phyloP scores from a whole-genome alignment of 2,797 vertebrate genomes.

The Ctenochaetus hawaiiensis region DNA sequence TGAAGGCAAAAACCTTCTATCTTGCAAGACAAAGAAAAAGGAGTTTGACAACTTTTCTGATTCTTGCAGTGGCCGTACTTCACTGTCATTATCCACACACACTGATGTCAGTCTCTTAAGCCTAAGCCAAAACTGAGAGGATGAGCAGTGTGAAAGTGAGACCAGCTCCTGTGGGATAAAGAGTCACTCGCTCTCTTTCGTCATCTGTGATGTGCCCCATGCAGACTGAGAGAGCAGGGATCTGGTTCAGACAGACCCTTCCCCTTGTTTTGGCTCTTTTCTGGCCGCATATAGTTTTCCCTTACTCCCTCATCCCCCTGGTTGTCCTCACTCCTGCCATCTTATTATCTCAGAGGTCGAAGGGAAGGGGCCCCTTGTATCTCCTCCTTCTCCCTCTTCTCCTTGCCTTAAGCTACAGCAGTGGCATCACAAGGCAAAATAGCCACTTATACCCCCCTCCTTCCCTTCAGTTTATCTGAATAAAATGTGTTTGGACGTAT shows the following conservation, averaged over 20 bases:
- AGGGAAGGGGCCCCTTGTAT: constrained; percentile 44
- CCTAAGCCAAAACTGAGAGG: constrained; percentile 47
- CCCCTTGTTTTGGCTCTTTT: constrained; percentile 22
- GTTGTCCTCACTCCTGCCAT: constrained; percentile 40
- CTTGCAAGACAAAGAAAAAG: constrained; percentile 1
- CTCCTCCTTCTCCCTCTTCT: constrained; percentile 32
- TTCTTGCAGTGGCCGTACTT: constrained; percentile 23
- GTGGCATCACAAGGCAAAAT: constrained; percentile 43
- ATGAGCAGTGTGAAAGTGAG: constrained; percentile 43
- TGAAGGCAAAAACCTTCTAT: background rate
- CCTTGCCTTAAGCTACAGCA: constrained; percentile 35
- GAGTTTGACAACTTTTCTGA: background rate
- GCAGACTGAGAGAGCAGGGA: constrained; percentile 30
- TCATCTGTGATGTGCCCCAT: constrained; percentile 38
- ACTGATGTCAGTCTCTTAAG: constrained; percentile 40
- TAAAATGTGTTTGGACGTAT: constrained; percentile 59
- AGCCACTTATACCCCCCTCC: constrained; percentile 1
- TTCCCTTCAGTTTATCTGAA: constrained; percentile 58
- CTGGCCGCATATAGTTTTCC: constrained; percentile 21
- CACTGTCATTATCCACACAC: constrained; percentile 47
- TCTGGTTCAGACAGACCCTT: constrained; percentile 23
- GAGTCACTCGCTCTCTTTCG: constrained; percentile 27
- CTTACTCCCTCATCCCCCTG: constrained; percentile 4
- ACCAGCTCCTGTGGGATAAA: constrained; percentile 43
- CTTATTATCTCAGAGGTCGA: constrained; percentile 58